phyloP scores from a whole-genome alignment of 2,797 vertebrate species.

The Brachyrhaphis roseni region DNA sequence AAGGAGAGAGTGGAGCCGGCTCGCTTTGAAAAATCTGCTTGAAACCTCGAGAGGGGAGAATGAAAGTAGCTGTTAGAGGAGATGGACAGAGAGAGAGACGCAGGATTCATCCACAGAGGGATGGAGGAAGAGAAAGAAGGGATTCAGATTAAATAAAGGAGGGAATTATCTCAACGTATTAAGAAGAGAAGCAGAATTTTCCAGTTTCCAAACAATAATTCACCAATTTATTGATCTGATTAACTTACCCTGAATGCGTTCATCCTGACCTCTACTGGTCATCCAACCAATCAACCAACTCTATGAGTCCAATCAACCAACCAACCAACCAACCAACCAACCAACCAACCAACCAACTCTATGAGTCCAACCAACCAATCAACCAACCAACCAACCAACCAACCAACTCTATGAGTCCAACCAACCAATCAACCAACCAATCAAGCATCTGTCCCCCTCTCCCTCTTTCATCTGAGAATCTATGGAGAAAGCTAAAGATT shows the following conservation, averaged over 20 bases:
- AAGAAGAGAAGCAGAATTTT: background rate
- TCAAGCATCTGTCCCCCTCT: background rate
- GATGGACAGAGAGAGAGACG: background rate
- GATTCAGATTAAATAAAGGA: background rate
- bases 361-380: background rate
- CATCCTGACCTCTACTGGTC: background rate
- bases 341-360: background rate
- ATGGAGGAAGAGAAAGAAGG: background rate
- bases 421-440: background rate
- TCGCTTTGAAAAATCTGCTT: slow-evolving; percentile 15
- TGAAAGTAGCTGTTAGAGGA: slow-evolving; percentile 11
- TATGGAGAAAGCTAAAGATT: background rate
- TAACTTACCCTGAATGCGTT: background rate
- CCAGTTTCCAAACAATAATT: background rate
- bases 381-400: background rate
- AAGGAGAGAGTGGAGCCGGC: slow-evolving; percentile 11
- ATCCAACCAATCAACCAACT: background rate
- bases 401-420: background rate
- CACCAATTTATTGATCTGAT: background rate
- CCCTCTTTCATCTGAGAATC: background rate
- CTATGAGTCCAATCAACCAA: background rate
- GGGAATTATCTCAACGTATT: background rate
- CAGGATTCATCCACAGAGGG: background rate
- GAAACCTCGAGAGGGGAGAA: slow-evolving; percentile 12
- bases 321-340: background rate